A percentile compares a stretch with the other conserved stretches of the same genome.
These are phyloP conservation scores for Vulpes lagopus DNA, from an alignment of 2,113 vertebrate genomes.

Conservation along the genomic window DNA sequence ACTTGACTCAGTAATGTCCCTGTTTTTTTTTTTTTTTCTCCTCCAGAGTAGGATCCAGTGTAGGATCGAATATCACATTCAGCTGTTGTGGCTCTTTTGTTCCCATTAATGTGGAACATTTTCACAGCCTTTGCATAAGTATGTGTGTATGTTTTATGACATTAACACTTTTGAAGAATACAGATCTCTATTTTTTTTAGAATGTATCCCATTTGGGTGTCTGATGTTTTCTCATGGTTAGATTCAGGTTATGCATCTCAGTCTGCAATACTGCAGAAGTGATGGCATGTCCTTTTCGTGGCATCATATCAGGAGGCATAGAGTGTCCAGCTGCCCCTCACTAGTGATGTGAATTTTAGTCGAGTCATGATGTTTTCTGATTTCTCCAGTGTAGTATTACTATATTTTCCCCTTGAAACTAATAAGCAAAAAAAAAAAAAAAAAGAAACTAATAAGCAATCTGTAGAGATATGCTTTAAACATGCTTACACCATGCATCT, in stretches of 20 bases:
- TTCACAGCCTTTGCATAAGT: background rate
- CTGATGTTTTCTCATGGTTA: background rate
- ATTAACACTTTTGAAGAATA: background rate
- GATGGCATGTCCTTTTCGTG: background rate
- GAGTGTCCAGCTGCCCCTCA: background rate
- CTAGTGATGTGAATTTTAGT: background rate
- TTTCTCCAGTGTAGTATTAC: background rate
- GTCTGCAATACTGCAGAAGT: background rate
- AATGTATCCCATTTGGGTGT: background rate
- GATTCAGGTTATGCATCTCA: background rate
- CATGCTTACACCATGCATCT: background rate
- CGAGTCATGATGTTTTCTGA: background rate
- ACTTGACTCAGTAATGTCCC: background rate
- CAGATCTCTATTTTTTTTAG: background rate
- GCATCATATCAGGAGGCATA: background rate
- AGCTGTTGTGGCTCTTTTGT: background rate
- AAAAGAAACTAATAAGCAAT: background rate
- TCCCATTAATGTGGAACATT: background rate
- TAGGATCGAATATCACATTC: background rate
- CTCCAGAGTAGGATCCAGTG: background rate
- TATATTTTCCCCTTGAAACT: constrained; percentile 17
- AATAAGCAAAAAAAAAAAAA: too few relatives aligned
- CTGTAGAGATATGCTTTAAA: background rate
- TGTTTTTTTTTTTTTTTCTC: background rate
- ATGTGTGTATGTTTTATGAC: background rate